Percentiles rank a stretch among this genome's conserved stretches.
These are phyloP conservation scores for Acanthococcus lagerstroemiae DNA, from an alignment of 2,888 invertebrate species.

Conservation along the genomic window DNA sequence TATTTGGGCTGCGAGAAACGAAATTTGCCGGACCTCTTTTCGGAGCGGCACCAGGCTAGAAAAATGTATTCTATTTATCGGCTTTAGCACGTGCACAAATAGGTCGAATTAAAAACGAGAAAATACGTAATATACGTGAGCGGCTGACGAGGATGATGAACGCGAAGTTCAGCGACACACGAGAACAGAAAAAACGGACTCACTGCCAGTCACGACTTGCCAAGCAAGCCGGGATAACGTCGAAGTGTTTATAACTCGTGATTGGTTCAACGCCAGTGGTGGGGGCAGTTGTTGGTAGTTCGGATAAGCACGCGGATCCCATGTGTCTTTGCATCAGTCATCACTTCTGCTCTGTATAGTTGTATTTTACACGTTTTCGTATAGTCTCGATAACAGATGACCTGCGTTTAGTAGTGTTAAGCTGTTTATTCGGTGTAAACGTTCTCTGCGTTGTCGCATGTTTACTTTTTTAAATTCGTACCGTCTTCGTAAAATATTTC, in stretches of 20 bases:
- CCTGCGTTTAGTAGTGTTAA: slow-evolving; percentile 30
- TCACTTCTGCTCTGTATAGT: slow-evolving; percentile 20
- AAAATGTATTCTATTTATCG: no score
- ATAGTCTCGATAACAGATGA: slow-evolving; percentile 24
- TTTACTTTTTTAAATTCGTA: neutral
- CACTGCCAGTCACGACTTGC: neutral
- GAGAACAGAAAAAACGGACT: neutral
- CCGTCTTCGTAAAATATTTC: slow-evolving; percentile 12
- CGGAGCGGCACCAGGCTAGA: no score
- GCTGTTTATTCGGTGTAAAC: slow-evolving; percentile 27
- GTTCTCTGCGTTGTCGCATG: slow-evolving; percentile 9
- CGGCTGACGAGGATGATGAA: no score
- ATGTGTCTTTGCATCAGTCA: slow-evolving; percentile 25
- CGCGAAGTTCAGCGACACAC: neutral
- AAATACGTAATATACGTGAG: no score
- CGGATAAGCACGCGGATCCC: slow-evolving; percentile 17
- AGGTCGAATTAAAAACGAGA: no score
- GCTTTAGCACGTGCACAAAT: no score
- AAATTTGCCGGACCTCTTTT: no score
- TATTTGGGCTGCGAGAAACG: no score
- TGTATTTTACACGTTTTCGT: slow-evolving; percentile 15
- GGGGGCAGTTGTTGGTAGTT: slow-evolving; percentile 9
- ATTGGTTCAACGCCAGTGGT: slow-evolving; percentile 14
- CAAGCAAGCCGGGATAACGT: neutral
- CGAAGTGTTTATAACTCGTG: neutral